Base-by-base conservation (phyloP, 1,140 invertebrate genomes). In the Drosophila mojavensis region DNA sequence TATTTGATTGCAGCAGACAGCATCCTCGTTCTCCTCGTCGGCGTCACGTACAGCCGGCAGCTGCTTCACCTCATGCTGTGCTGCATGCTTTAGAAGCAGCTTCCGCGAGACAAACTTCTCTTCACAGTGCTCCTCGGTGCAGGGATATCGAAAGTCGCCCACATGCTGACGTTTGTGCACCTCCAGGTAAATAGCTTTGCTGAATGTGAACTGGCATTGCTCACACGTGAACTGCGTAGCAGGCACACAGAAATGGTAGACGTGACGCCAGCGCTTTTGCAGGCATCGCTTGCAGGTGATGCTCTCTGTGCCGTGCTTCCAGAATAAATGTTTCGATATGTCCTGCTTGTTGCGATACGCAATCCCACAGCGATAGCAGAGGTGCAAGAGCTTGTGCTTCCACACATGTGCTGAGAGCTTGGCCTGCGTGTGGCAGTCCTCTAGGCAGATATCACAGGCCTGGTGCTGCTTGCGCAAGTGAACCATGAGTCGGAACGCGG, bases 281-380 rank as follows among this genome's bases (percentile, higher is more conserved):
- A 97, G 90, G 92, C 97, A 98, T 83, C 94, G 95, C 91, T 97
- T 97, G 91, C 97, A 98, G 4, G 95, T 92, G 2, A 96, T 95
- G 93, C 96, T 97, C 89, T 97, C 96, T 4, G 96, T 97, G 11
- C 96, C 96, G 91, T 98, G 97, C 91, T 98, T 97, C 97, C 97
- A 98, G 90, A 97, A 97, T 43, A 97, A 92, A 93, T 98, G 97
- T 83, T 96, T 97, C 39, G 95, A 97, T 55, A 97, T 97, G 81
- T 97, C 96, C 43, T 95, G 95, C 91, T 97, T 97, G 91, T 97
- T 97, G 58, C 96, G 94, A 91, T 97, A 97, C 4, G 96, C 95
- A 73, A 97, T 96, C 26, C 95, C 96, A 92, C 97, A 97, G 43
- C 96, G 94, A 91, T 97, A 97, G 90, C 97, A 97, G 17, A 97